phyloP scores from a whole-genome alignment of 1,140 invertebrate genomes.

The Drosophila prosaltans region DNA sequence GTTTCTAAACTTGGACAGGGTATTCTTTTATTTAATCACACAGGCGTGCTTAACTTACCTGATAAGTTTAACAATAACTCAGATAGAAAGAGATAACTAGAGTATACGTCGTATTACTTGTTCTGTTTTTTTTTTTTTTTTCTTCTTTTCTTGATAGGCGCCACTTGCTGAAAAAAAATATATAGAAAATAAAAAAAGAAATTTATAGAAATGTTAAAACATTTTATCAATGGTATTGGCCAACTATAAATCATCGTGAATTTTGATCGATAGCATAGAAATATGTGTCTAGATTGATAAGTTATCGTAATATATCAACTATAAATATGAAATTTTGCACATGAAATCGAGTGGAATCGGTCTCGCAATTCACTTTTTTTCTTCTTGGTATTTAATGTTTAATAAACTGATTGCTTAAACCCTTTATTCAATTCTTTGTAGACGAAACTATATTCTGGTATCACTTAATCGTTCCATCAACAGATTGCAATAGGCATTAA shows the following conservation, averaged over 20 bases:
- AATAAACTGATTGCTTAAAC: no score
- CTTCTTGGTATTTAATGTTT: no score
- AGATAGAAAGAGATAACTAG: constrained; percentile 21
- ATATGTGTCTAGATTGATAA: neutral
- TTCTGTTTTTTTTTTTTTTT: neutral
- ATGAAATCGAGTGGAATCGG: neutral
- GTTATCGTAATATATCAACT: neutral
- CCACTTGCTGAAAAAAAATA: neutral
- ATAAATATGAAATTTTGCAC: neutral
- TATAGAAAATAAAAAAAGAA: no score
- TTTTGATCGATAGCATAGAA: constrained; percentile 5
- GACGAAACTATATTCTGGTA: no score
- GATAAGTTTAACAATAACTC: constrained; percentile 27
- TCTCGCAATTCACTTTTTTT: neutral
- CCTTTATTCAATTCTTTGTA: no score
- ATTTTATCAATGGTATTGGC: neutral
- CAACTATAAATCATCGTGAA: neutral
- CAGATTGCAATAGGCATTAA: no score
- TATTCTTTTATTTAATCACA: constrained; percentile 5
- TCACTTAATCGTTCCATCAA: no score
- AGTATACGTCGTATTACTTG: neutral
- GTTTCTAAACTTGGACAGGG: neutral
- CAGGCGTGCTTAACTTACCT: constrained; percentile 27
- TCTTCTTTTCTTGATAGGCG: neutral
- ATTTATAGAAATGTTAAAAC: neutral